Conservation (phyloP, 1,140 invertebrate genomes). For the Chelonus insularis region DNA sequence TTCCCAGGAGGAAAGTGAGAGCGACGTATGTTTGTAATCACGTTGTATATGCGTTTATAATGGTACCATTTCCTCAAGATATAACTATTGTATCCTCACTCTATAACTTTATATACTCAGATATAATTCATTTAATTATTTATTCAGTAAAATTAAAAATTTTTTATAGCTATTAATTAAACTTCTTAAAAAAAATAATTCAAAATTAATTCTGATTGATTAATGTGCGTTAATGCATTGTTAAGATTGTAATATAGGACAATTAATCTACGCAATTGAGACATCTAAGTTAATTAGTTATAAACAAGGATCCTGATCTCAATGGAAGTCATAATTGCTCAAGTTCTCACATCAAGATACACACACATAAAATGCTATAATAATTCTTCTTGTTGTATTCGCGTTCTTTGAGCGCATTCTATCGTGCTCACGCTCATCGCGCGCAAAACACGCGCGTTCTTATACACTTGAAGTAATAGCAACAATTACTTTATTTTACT, state of each 20-base stretch:
- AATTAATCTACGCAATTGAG: slow-evolving; percentile 60
- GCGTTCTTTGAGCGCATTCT: slow-evolving; percentile 10
- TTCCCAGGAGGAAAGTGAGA: slow-evolving; percentile 59
- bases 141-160: no score
- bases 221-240: not conserved
- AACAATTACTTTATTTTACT: slow-evolving; percentile 60
- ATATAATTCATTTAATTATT: slow-evolving; percentile 17
- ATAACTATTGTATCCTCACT: not conserved
- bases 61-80: slow-evolving; percentile 22
- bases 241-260: slow-evolving; percentile 31
- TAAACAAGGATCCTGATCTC: slow-evolving; percentile 42
- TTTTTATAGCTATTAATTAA: no score
- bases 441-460: slow-evolving; percentile 33
- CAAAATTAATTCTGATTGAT: not conserved
- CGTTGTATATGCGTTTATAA: slow-evolving; percentile 26
- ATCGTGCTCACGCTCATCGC: slow-evolving; percentile 20
- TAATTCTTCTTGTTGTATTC: slow-evolving; percentile 13
- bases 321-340: slow-evolving; percentile 53
- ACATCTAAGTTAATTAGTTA: slow-evolving; percentile 58
- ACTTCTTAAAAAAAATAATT: no score
- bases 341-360: slow-evolving; percentile 51
- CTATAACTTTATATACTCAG: not conserved
- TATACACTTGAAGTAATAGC: slow-evolving; percentile 47
- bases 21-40: slow-evolving; percentile 54
- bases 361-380: slow-evolving; percentile 14